phyloP scores from a whole-genome alignment of 1,140 invertebrate genomes.

The Drosophila quadrilineata region DNA sequence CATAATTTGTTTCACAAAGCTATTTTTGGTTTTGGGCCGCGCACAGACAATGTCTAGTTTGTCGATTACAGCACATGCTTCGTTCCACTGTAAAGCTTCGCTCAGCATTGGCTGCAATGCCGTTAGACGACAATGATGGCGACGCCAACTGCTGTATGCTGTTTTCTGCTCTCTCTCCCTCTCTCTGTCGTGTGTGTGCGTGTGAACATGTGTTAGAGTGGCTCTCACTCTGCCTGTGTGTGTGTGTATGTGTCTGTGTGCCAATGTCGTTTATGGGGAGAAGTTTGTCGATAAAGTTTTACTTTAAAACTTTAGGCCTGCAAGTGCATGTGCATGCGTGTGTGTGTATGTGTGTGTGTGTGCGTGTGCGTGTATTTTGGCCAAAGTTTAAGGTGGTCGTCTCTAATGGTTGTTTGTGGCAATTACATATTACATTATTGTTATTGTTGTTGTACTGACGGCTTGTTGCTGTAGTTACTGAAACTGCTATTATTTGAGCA shows the following conservation, averaged over 20 bases:
- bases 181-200: neutral
- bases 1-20: constrained; percentile 63
- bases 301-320: constrained; percentile 43
- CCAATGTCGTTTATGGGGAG: constrained; percentile 79
- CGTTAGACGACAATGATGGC: constrained; percentile 19
- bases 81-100: constrained; percentile 24
- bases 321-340: constrained; percentile 22
- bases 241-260: constrained; percentile 48
- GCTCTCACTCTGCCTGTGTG: too few relatives aligned
- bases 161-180: neutral
- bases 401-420: constrained; percentile 46
- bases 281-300: constrained; percentile 75
- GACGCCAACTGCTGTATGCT: too few relatives aligned
- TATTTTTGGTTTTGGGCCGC: constrained; percentile 35
- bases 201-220: too few relatives aligned
- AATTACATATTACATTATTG: constrained; percentile 19
- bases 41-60: neutral
- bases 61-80: constrained; percentile 24
- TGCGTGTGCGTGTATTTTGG: constrained; percentile 23
- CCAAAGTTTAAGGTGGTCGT: constrained; percentile 52
- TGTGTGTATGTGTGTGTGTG: neutral
- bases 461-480: constrained; percentile 11
- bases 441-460: neutral
- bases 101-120: constrained; percentile 33
- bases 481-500: constrained; percentile 25